phyloP scores from a whole-genome alignment of 2,113 vertebrate species.

The Pelobates fuscus region DNA sequence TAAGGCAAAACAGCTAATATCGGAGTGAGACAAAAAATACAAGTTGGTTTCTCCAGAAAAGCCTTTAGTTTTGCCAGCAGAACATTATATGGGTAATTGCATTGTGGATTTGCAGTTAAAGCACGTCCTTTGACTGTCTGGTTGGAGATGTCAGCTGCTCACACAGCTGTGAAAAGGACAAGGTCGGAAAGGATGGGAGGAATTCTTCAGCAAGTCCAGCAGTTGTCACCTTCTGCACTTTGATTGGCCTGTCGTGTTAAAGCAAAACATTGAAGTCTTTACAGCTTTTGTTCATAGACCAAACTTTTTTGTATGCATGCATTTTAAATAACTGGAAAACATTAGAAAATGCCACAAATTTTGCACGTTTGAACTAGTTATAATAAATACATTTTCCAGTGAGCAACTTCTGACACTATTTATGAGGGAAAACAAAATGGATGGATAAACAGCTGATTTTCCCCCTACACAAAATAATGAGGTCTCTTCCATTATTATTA shows the following conservation, averaged over 20 bases:
- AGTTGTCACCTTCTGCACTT: constrained; percentile 49
- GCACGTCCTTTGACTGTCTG: constrained; percentile 59
- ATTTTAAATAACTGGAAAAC: no score
- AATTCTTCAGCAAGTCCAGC: constrained; percentile 55
- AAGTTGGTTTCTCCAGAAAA: constrained; percentile 52
- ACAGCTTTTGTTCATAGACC: background rate
- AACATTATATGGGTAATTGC: constrained; percentile 50
- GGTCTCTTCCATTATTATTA: no score
- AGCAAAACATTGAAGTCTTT: background rate
- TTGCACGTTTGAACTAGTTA: no score
- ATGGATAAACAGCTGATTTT: no score
- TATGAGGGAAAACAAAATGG: no score
- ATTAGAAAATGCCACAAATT: no score
- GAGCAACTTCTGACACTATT: no score
- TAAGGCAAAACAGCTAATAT: constrained; percentile 42
- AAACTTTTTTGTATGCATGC: background rate
- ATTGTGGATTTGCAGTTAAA: constrained; percentile 54
- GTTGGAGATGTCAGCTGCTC: constrained; percentile 64
- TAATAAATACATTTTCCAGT: no score
- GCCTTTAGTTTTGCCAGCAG: constrained; percentile 49
- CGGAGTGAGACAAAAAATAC: constrained; percentile 60
- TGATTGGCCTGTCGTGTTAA: constrained; percentile 1
- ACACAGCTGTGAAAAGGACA: constrained; percentile 64
- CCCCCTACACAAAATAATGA: no score
- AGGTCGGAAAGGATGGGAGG: constrained; percentile 60